These are phyloP conservation scores for Hirtodrosophila alboralis DNA, from an alignment of 2,888 invertebrate species.

Conservation along the genomic window DNA sequence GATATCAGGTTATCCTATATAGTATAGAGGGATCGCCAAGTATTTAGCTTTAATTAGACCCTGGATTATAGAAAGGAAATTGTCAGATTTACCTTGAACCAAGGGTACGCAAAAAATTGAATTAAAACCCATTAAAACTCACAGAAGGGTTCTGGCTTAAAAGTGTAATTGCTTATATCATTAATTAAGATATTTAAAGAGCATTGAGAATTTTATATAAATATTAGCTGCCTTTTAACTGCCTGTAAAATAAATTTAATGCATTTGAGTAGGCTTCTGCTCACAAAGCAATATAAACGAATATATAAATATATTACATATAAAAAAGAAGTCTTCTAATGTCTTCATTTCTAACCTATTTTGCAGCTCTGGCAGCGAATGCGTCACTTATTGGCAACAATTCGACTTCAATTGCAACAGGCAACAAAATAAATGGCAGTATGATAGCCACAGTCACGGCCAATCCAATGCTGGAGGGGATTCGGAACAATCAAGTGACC, in stretches of 20 bases:
- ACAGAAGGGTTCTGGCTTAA: no score
- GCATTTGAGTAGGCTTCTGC: constrained; percentile 28
- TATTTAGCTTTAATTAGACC: no score
- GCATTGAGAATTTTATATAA: no score
- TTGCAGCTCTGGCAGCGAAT: constrained; percentile 74
- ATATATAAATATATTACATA: not conserved
- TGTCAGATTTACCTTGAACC: no score
- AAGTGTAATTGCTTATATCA: no score
- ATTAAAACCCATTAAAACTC: no score
- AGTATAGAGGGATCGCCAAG: no score
- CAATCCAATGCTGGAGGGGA: constrained; percentile 5
- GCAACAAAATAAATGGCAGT: constrained; percentile 17
- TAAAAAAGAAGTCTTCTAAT: constrained; percentile 25
- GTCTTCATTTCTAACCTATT: constrained; percentile 64
- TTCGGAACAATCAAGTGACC: constrained; percentile 33
- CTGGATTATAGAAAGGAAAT: no score
- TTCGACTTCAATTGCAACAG: constrained; percentile 58
- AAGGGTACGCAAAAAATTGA: no score
- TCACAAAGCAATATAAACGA: not conserved
- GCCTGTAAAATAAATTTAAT: not conserved
- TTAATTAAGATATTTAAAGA: no score
- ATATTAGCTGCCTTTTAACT: no score
- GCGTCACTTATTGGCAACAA: constrained; percentile 49
- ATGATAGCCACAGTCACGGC: not conserved
- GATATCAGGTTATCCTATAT: no score